A percentile compares a stretch with the other conserved stretches of the same genome.
phyloP scores from a whole-genome alignment of 1,140 invertebrate genomes.

The Drosophila repletoides region DNA sequence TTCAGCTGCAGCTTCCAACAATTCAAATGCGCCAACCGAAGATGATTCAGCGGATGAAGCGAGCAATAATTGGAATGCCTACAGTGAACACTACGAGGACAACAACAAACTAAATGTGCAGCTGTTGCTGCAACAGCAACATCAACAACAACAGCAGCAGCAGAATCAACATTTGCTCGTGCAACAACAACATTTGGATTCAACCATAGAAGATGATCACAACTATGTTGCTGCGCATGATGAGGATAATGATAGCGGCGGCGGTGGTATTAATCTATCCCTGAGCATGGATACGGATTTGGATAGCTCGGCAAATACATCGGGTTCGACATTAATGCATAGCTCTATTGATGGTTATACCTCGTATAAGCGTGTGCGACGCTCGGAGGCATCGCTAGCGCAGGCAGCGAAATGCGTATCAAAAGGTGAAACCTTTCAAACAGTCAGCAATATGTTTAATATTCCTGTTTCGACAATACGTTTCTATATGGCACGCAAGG shows the following conservation, averaged over 20 bases:
- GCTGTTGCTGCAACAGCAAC: slow-evolving; percentile 24
- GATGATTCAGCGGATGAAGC: slow-evolving; percentile 66
- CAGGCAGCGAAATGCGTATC: slow-evolving; percentile 91
- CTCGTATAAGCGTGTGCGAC: slow-evolving; percentile 83
- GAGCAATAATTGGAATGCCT: slow-evolving; percentile 58
- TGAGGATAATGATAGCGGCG: slow-evolving; percentile 69
- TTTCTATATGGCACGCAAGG: slow-evolving; percentile 92
- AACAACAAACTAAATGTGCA: slow-evolving; percentile 42
- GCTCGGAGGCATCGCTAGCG: slow-evolving; percentile 88
- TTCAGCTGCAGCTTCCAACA: slow-evolving; percentile 37
- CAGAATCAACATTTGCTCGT: slow-evolving; percentile 35
- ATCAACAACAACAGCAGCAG: slow-evolving; percentile 28
- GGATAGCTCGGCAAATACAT: slow-evolving; percentile 55
- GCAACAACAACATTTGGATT: slow-evolving; percentile 65
- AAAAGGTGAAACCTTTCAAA: slow-evolving; percentile 91
- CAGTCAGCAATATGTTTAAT: slow-evolving; percentile 91
- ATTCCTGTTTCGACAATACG: slow-evolving; percentile 92
- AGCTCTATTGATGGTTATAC: slow-evolving; percentile 61
- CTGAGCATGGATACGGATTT: slow-evolving; percentile 58
- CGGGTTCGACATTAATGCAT: slow-evolving; percentile 45
- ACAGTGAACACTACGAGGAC: slow-evolving; percentile 60
- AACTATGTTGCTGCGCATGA: slow-evolving; percentile 75
- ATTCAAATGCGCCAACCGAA: slow-evolving; percentile 61
- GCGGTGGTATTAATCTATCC: slow-evolving; percentile 36
- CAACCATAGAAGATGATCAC: slow-evolving; percentile 73